phyloP scores from a whole-genome alignment of 2,797 vertebrate species.

The Sebastes baramenuke region DNA sequence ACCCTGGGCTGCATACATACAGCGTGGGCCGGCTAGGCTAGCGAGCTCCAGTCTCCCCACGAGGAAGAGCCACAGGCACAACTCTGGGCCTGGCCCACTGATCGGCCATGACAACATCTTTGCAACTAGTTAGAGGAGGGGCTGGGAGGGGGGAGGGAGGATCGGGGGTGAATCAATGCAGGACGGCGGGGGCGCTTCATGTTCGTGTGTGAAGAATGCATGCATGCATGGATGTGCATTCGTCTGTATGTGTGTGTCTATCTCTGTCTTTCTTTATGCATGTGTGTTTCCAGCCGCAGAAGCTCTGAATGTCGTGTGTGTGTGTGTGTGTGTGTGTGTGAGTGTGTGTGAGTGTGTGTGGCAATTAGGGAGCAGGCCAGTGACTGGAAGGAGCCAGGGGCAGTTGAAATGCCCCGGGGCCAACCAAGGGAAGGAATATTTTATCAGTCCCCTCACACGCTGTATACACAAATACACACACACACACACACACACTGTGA shows the following conservation, averaged over 20 bases:
- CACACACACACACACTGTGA: constrained; percentile 61
- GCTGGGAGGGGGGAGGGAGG: constrained; percentile 11
- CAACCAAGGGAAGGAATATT: constrained; percentile 86
- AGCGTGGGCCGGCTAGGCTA: constrained; percentile 81
- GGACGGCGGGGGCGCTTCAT: constrained; percentile 51
- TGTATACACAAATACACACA: constrained; percentile 73
- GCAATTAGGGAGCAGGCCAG: constrained; percentile 98
- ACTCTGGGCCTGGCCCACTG: constrained; percentile 91
- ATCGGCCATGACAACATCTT: constrained; percentile 98
- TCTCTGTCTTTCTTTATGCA: constrained; percentile 65
- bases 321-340: constrained; percentile 87
- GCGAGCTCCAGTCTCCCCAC: constrained; percentile 58
- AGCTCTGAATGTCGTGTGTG: constrained; percentile 83
- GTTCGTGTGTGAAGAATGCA: constrained; percentile 66
- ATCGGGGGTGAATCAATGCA: constrained; percentile 69
- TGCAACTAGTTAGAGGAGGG: constrained; percentile 88
- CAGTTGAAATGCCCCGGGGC: constrained; percentile 95
- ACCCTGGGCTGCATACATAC: constrained; percentile 79
- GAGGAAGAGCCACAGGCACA: constrained; percentile 94
- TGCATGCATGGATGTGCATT: constrained; percentile 78
- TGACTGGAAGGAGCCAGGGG: constrained; percentile 94
- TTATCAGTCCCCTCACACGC: constrained; percentile 79
- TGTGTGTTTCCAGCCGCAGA: constrained; percentile 88
- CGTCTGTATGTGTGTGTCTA: constrained; percentile 62
- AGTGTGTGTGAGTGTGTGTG: constrained; percentile 86